These are phyloP conservation scores for Zaprionus camerounensis DNA, from an alignment of 1,140 invertebrate species.

Conservation along the genomic window DNA sequence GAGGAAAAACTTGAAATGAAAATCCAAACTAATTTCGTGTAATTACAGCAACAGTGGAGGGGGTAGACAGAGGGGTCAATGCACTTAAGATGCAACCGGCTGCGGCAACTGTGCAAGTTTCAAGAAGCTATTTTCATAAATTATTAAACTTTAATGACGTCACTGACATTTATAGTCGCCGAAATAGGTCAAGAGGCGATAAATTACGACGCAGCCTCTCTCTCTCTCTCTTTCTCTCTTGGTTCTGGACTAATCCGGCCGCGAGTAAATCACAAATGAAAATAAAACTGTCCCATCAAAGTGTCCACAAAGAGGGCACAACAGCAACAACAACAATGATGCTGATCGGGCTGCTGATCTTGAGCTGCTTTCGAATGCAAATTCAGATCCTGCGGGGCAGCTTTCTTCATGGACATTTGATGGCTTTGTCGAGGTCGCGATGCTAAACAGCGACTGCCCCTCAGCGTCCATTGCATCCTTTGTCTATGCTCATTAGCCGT, in stretches of 20 bases:
- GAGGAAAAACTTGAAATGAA: conserved; percentile 57
- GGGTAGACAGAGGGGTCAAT: conserved; percentile 7
- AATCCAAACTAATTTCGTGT: conserved; percentile 73
- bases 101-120: conserved; percentile 10
- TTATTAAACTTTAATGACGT: conserved; percentile 77
- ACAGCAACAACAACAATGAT: conserved; percentile 32
- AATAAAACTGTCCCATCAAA: conserved; percentile 78
- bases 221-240: conserved; percentile 13
- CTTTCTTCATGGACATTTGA: conserved; percentile 70
- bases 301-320: conserved; percentile 72
- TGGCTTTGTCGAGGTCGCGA: conserved; percentile 59
- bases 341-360: conserved; percentile 14
- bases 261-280: conserved; percentile 81
- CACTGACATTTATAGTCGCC: conserved; percentile 81
- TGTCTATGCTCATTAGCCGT: conserved; percentile 69
- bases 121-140: conserved; percentile 64
- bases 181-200: conserved; percentile 78
- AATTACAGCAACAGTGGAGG: conserved; percentile 53
- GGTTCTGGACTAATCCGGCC: conserved; percentile 38
- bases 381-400: conserved; percentile 30
- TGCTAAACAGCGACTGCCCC: conserved; percentile 65
- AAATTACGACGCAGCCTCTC: conserved; percentile 67
- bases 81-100: background rate
- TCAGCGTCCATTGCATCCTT: conserved; percentile 55
- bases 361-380: conserved; percentile 79